Conservation (phyloP, 2,113 vertebrate genomes). For the Carassius carassius region DNA sequence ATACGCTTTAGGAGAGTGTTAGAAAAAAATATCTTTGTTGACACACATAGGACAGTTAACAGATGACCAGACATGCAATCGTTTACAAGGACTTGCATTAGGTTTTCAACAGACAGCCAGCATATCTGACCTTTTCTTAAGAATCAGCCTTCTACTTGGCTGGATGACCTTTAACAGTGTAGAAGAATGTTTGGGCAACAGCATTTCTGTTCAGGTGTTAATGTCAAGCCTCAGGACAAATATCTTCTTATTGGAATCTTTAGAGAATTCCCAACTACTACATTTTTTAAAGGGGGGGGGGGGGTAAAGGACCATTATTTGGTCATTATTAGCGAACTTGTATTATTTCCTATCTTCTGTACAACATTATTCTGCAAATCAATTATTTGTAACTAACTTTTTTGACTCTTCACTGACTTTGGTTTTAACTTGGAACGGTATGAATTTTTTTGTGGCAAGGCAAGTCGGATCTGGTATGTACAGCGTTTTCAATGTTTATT, state of each 20-base stretch:
- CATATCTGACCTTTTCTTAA: slow-evolving; percentile 53
- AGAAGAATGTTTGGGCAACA: slow-evolving; percentile 3
- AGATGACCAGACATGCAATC: neutral
- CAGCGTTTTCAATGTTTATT: too few relatives aligned
- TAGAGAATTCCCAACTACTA: neutral
- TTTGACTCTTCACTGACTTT: neutral
- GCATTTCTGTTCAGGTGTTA: slow-evolving; percentile 30
- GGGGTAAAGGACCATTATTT: too few relatives aligned
- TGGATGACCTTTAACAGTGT: slow-evolving; percentile 52
- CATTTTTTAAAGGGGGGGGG: neutral
- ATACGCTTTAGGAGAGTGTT: neutral
- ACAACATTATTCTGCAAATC: neutral
- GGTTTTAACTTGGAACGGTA: neutral
- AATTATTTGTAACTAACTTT: neutral
- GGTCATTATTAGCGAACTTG: neutral
- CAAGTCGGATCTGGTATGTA: too few relatives aligned
- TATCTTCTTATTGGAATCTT: slow-evolving; percentile 29
- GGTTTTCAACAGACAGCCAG: slow-evolving; percentile 36
- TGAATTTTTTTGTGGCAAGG: too few relatives aligned
- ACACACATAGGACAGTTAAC: neutral
- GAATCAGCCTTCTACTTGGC: slow-evolving; percentile 47
- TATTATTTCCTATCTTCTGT: neutral
- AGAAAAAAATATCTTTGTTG: neutral
- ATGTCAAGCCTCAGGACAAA: slow-evolving; percentile 41
- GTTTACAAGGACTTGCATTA: slow-evolving; percentile 12